A percentile compares a stretch with the other conserved stretches of the same genome.
phyloP scores from a whole-genome alignment of 2,113 vertebrate species.

The Prinia subflava region DNA sequence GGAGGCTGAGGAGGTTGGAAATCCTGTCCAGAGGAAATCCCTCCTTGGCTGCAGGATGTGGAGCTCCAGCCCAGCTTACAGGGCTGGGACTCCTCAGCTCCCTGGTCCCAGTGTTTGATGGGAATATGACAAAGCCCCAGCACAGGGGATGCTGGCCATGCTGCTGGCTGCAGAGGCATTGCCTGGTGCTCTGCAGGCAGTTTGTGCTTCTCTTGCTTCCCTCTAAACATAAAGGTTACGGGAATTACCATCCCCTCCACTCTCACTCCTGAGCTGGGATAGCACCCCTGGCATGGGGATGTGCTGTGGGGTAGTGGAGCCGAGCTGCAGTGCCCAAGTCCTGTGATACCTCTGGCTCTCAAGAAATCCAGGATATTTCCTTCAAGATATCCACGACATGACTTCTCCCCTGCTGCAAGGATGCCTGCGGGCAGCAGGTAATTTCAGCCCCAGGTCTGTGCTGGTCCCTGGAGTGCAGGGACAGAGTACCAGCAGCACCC shows the following conservation, averaged over 20 bases:
- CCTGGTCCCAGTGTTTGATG: accelerated
- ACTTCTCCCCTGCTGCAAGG: neutral
- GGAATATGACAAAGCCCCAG: neutral
- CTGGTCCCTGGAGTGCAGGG: neutral
- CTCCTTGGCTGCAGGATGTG: neutral
- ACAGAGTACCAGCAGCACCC: neutral
- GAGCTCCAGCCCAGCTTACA: accelerated
- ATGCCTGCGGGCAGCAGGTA: neutral
- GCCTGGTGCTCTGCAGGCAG: neutral
- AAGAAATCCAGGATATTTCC: neutral
- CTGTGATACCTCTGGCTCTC: neutral
- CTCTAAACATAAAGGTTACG: accelerated
- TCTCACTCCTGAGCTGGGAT: neutral
- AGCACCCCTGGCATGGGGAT: accelerated
- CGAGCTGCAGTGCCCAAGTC: neutral
- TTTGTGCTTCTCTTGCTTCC: neutral
- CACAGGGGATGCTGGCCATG: neutral
- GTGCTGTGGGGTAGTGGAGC: neutral
- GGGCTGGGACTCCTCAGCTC: neutral
- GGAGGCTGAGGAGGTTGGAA: neutral
- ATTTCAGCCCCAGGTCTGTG: neutral
- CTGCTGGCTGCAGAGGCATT: accelerated
- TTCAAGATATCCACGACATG: neutral
- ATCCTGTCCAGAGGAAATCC: accelerated
- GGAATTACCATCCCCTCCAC: neutral